These are phyloP conservation scores for Aix galericulata DNA, from an alignment of 2,113 vertebrate species.

Conservation along the genomic window DNA sequence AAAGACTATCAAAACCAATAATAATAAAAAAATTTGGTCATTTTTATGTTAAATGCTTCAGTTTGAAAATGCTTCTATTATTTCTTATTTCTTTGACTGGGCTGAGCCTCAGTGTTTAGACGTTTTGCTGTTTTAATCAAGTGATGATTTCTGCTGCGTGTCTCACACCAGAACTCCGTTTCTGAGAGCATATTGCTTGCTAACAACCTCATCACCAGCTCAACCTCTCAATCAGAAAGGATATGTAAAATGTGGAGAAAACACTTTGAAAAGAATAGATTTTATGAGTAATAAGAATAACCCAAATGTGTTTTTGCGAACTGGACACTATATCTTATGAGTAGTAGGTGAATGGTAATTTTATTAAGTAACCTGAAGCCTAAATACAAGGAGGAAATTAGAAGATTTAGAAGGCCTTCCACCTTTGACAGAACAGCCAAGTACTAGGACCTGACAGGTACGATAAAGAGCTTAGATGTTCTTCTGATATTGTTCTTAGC, in stretches of 20 bases:
- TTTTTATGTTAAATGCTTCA: not conserved
- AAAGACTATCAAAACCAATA: not conserved
- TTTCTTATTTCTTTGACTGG: not conserved
- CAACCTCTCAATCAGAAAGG: not conserved
- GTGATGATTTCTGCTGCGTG: not conserved
- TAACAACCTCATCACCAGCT: not conserved
- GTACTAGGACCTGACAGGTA: conserved; percentile 77
- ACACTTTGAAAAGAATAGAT: not conserved
- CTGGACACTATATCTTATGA: not conserved
- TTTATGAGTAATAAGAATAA: not conserved
- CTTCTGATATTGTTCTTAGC: conserved; percentile 77
- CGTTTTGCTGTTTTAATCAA: not conserved
- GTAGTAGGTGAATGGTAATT: conserved; percentile 36
- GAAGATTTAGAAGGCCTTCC: conserved; percentile 67
- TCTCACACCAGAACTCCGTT: not conserved
- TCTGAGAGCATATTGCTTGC: not conserved
- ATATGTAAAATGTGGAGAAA: not conserved
- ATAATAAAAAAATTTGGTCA: not conserved
- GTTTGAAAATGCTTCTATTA: not conserved
- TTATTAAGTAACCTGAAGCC: conserved; percentile 33
- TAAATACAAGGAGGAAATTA: conserved; percentile 50
- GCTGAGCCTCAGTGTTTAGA: not conserved
- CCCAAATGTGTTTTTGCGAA: not conserved
- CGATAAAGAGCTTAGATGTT: conserved; percentile 77
- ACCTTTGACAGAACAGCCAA: conserved; percentile 66